Base-by-base conservation (phyloP, 2,113 vertebrate species). In the Steatornis caripensis region DNA sequence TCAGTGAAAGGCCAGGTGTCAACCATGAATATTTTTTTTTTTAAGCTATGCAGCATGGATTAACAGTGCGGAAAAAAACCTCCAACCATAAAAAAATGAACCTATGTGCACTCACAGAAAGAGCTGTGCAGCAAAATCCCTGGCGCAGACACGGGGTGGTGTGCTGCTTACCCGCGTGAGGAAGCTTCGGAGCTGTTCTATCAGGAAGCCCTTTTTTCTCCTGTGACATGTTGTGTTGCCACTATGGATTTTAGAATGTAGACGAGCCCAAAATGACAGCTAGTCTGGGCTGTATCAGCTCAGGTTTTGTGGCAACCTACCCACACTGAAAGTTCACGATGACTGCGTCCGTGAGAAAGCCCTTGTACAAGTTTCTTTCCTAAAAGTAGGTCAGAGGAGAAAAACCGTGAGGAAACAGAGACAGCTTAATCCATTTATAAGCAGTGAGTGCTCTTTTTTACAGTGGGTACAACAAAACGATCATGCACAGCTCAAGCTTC, bases 161-260 rank as follows among this genome's bases (percentile, higher is more conserved):
- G 70, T 41, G 75, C 32, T n/a, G 10, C 5, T 55, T 29, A 23
- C 30, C 48, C 23, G 11, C 7, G 41, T n/a, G n/a, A 72, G 24
- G 15, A 72, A 77, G 36, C 62, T 72, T 71, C 60, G 45, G 45
- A 65, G 19, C 24, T 79, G 21, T 45, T 36, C 45, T 83, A 8
- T 16, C 48, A n/a, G 19, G 22, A 55, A 79, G 5, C 6, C 6
- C 7, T 87, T 46, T 85, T 43, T 34, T 32, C 36, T 69, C 17
- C n/a, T 76, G 41, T 24, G 11, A 21, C 0, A 1, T 36, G 30
- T 53, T 85, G 20, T 46, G 20, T 19, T 48, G 17, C 37, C 9
- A 4, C 15, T n/a, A 4, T 3, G 2, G 30, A 18, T 30, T 89
- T 84, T 37, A 81, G 70, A 70, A 70, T 0, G 1, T 5, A 58